Evolutionary conservation across 2,888 invertebrate genomes (phyloP).

Genomic region (Podabrus alpinus): DNA sequence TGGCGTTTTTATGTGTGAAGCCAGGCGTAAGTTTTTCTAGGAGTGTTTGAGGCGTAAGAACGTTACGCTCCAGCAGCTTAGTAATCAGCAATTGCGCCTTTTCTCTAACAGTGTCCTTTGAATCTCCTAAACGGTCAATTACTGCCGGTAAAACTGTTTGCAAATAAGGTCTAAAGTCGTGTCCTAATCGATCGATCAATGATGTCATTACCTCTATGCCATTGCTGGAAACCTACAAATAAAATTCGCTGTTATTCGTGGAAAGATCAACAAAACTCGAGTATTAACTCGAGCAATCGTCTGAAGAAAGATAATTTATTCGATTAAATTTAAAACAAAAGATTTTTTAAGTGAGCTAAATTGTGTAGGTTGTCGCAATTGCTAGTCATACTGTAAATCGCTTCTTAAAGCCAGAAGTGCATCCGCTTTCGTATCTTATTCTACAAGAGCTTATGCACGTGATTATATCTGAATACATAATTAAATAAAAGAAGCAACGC

Average conservation of each 20-base stretch:
- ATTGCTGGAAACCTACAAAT: conserved; percentile 83
- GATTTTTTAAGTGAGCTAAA: neutral
- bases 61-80: conserved; percentile 74
- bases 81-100: conserved; percentile 74
- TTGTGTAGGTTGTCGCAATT: neutral
- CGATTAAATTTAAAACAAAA: neutral
- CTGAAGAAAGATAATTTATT: neutral
- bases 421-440: neutral
- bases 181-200: conserved; percentile 83
- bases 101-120: conserved; percentile 61
- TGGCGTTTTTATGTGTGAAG: conserved; percentile 88
- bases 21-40: conserved; percentile 72
- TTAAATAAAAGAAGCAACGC: too few species aligned
- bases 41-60: conserved; percentile 69
- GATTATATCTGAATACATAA: neutral
- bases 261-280: neutral
- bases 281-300: neutral
- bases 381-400: neutral
- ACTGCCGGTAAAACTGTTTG: conserved; percentile 81
- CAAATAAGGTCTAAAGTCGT: conserved; percentile 85
- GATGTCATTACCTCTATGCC: conserved; percentile 86
- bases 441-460: neutral
- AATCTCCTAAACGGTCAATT: conserved; percentile 73
- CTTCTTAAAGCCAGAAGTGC: neutral
- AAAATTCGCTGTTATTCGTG: neutral